Evolutionary conservation across 2,888 invertebrate species (phyloP), one percentile per base, ranked within the genome.

Genomic region (Notodonta ziczac): DNA sequence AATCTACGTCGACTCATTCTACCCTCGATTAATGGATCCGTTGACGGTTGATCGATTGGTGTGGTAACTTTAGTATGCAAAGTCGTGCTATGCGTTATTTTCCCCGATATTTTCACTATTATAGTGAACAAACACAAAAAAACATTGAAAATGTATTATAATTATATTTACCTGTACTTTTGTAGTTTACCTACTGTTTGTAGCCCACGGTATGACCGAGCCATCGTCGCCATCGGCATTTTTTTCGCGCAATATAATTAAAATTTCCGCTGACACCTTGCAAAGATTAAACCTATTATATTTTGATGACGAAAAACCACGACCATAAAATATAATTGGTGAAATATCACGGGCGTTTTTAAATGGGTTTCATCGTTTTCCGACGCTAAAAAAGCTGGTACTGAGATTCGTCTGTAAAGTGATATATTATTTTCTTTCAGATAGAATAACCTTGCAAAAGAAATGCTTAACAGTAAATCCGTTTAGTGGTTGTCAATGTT

Each of bases 191-290:
- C 50, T 70, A 62, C 72, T 74, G 53, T n/a, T 0, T n/a, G 3
- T 24, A 32, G 2, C 10, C 35, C 66, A 56, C 9, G 13, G 4
- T 3, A 13, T 54, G 1, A 24, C 24, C 39, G 56, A 60, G 80
- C 84, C 85, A 81, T 83, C 82, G 69, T 71, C 74, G 66, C 73
- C 68, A 64, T 69, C 63, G 64, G 59, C 70, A 78, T 85, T 84
- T 86, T 24, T 84, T 82, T 74, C 70, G 69, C 65, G 74, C 70
- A 79, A 80, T 83, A 86, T 86, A 87, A 89, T 89, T 89, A 87
- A 88, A 86, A 86, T 85, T 86, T 85, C 74, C 77, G 86, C 85
- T 86, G 86, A 87, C 87, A 79, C 82, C 79, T 74, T 72, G 71
- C 58, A 62, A 76, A 80, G 75, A 81, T 81, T 83, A 82, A 80